These are phyloP conservation scores for Cossypha dichroa DNA, from an alignment of 2,797 vertebrate genomes.

Conservation along the genomic window DNA sequence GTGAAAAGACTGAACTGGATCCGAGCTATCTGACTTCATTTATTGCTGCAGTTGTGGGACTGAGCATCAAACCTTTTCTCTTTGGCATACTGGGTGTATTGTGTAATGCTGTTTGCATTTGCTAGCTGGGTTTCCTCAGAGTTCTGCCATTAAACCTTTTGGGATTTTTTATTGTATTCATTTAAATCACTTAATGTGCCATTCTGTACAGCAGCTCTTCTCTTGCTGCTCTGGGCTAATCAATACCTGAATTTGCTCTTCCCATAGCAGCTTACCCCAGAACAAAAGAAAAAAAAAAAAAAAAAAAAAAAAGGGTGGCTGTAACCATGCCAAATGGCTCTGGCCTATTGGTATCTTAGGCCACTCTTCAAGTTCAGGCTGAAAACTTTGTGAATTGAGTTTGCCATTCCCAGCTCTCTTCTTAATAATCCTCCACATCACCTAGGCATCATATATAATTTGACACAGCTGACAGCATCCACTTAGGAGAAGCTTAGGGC, in stretches of 20 bases:
- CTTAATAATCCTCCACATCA: constrained; percentile 8
- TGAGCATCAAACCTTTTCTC: constrained; percentile 74
- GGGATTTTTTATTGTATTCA: not conserved
- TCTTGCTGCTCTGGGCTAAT: not conserved
- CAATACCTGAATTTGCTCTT: not conserved
- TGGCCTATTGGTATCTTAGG: not conserved
- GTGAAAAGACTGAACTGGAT: constrained; percentile 72
- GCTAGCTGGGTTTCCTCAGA: not conserved
- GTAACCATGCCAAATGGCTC: not conserved
- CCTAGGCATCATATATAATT: constrained; percentile 2
- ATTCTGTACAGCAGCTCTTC: not conserved
- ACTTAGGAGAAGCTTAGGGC: constrained; percentile 1
- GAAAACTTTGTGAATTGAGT: constrained; percentile 38
- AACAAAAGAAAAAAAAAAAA: not conserved
- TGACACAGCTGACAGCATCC: constrained; percentile 57
- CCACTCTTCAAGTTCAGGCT: not conserved
- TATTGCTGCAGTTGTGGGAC: constrained; percentile 71
- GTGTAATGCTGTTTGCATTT: not conserved
- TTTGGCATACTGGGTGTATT: not conserved
- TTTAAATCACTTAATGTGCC: not conserved
- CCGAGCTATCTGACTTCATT: constrained; percentile 22
- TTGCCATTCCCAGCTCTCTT: constrained; percentile 1
- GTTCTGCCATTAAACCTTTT: not conserved
- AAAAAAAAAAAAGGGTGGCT: not conserved
- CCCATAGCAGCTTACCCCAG: not conserved